phyloP scores from a whole-genome alignment of 2,797 vertebrate species.

The Taenioides sp. region DNA sequence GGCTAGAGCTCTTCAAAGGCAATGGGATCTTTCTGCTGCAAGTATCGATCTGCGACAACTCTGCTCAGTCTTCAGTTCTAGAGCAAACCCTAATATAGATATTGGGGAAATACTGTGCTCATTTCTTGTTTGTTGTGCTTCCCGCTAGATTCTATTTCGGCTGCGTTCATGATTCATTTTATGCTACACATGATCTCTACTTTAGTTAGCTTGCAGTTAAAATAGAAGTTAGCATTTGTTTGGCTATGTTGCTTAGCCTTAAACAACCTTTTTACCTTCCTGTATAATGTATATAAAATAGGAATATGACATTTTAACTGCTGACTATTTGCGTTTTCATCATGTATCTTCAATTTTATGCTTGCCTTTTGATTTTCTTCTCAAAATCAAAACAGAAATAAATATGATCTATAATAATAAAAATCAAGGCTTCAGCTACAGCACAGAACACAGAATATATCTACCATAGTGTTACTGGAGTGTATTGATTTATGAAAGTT shows the following conservation, averaged over 20 bases:
- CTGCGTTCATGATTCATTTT: neutral
- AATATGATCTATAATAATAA: neutral
- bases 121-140: neutral
- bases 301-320: too few species aligned
- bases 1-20: constrained; percentile 64
- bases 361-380: neutral
- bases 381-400: neutral
- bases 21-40: constrained; percentile 73
- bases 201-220: neutral
- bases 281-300: neutral
- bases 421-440: neutral
- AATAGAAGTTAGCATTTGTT: neutral
- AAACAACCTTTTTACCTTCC: neutral
- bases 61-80: neutral
- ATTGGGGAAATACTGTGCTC: neutral
- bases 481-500: neutral
- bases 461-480: neutral
- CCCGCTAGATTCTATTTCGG: neutral
- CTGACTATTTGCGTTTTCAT: too few species aligned
- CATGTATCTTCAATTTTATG: too few species aligned
- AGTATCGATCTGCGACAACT: constrained; percentile 73
- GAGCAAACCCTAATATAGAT: neutral
- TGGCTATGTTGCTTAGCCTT: neutral
- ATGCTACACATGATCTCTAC: neutral
- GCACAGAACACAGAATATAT: neutral